Base-by-base conservation (phyloP, 2,888 invertebrate genomes). In the Agriopis leucophaearia region DNA sequence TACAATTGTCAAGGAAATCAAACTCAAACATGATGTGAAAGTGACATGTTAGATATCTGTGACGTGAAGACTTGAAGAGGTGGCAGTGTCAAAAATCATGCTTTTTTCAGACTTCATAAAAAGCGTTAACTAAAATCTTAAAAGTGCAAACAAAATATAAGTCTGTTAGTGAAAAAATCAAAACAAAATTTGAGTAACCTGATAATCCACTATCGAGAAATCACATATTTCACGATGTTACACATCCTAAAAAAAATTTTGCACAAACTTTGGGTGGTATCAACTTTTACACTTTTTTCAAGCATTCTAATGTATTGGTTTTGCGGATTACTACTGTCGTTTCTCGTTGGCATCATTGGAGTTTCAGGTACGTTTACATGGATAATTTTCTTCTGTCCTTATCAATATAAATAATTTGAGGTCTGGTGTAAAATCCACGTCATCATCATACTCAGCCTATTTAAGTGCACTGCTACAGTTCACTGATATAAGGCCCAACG, bases 261-360 rank as follows among this genome's bases (percentile, higher is more conserved):
- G 74, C 94, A 96, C 83, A 96, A 96, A 88, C 95, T 97, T 80
- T 98, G 97, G 97, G 96, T 96, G 63, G 95, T 97, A 70, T 96
- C 97, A 55, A 95, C 96, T 45, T 94, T 96, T 66, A 96, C 96
- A 66, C 90, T 97, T 74, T 94, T 97, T 64, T 94, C 96, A 61
- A 96, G 97, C 85, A 95, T 97, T 79, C 85, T 98, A 73, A 94
- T 97, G 54, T 98, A 97, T 90, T 98, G 97, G 96, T 95, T 97
- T 77, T 97, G 97, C 88, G 98, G 98, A 63, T 96, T 97, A 78
- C 83, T 96, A 66, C 91, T 96, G 74, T 96, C 97, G 16, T 95
- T 97, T 74, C 87, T 95, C 45, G 94, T 97, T 63, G 94, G 98
- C 69, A 92, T 95, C 74, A 91, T 96, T 66, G 96, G 97, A 61